Base-by-base conservation (phyloP, 2,888 invertebrate genomes). In the Aplocera efformata region DNA sequence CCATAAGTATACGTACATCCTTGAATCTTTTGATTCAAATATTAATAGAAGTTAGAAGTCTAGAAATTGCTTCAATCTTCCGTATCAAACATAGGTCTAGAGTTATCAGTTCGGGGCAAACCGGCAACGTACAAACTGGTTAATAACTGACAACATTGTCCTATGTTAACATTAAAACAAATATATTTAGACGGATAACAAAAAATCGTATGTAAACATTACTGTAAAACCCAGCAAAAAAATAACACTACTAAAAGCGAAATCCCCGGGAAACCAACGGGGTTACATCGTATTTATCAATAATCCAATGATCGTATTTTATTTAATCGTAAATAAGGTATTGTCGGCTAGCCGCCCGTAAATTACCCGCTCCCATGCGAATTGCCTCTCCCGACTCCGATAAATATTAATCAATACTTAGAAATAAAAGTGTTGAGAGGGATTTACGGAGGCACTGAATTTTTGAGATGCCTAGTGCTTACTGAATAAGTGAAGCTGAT, bases 401-500 rank as follows among this genome's bases (percentile, higher is more conserved):
- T 76, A 77, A 71, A 78, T 77, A 77, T 76, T 78, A 75, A 79
- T 78, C 71, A 74, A 70, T 74, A 74, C 67, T 67, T 65, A 67
- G 60, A 57, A 66, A 72, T 67, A 63, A 69, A 67, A 65, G 60
- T 63, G 63, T 61, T 68, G 64, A 66, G 61, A 52, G 59, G 58
- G 56, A 61, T 66, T 59, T 60, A 59, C 59, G 56, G 31, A 44
- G 49, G 28, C 37, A 29, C 39, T 55, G 43, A 37, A 42, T 38
- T 39, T 42, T 50, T 48, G 35, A 48, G 17, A 32, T 34, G 9
- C 25, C 9, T 24, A 32, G 28, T 10, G 20, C 17, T 37, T 6
- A n/a, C n/a, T 21, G 22, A 32, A 23, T 24, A 38, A 26, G 27
- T 32, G 29, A 32, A 27, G 7, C 10, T 37, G 20, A 24, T 25